Conservation (phyloP, 1,140 invertebrate genomes). For the Drosophila arawakana region DNA sequence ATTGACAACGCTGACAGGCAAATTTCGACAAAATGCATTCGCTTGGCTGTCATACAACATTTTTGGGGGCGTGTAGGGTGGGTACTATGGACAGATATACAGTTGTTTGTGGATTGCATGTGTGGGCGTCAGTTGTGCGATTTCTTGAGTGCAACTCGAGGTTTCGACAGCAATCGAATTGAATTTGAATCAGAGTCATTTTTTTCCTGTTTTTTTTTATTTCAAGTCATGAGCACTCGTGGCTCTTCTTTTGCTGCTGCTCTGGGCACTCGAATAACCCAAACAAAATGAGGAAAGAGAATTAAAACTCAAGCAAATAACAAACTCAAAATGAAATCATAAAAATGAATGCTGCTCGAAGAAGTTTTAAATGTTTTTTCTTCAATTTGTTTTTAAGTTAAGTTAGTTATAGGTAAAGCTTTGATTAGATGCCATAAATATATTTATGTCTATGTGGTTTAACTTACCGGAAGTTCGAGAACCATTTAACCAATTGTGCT, state of each 20-base stretch:
- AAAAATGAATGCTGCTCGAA: slow-evolving; percentile 75
- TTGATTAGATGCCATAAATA: not conserved
- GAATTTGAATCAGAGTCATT: slow-evolving; percentile 3
- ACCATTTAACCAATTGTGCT: slow-evolving; percentile 99
- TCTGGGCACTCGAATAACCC: slow-evolving; percentile 9
- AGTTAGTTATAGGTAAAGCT: slow-evolving; percentile 2
- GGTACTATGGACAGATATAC: not conserved
- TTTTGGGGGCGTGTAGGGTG: not conserved
- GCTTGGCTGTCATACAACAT: slow-evolving; percentile 34
- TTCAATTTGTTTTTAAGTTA: too few species aligned
- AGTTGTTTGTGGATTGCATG: slow-evolving; percentile 51
- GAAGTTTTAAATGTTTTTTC: slow-evolving; percentile 20
- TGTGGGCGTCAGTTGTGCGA: slow-evolving; percentile 38
- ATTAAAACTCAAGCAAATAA: slow-evolving; percentile 3
- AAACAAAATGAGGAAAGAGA: slow-evolving; percentile 7
- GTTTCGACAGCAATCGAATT: slow-evolving; percentile 64
- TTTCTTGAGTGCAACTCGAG: slow-evolving; percentile 75
- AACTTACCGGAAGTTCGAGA: slow-evolving; percentile 99
- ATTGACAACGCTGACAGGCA: slow-evolving; percentile 58
- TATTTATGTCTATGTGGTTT: not conserved
- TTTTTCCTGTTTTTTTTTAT: not conserved
- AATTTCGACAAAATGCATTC: slow-evolving; percentile 38
- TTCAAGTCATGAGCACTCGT: not conserved
- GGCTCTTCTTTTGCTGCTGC: not conserved
- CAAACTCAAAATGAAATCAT: slow-evolving; percentile 55